These are phyloP conservation scores for Linepithema humile DNA, from an alignment of 1,140 invertebrate species.

Conservation along the genomic window DNA sequence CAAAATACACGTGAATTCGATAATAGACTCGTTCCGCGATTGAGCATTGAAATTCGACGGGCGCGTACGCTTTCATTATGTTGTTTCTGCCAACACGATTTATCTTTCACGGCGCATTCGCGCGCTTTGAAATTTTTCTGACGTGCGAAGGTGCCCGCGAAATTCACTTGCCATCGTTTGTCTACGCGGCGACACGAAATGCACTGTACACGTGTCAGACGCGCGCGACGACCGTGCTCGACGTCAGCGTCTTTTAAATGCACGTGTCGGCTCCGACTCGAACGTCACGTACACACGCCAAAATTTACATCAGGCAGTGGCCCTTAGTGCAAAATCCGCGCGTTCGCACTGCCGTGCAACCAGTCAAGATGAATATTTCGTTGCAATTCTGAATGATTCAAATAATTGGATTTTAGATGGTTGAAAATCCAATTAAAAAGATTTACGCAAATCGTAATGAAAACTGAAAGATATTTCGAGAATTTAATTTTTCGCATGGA, in stretches of 20 bases:
- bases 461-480: not conserved
- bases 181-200: slow-evolving; percentile 30
- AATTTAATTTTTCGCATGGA: not conserved
- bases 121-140: slow-evolving; percentile 41
- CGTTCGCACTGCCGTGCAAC: not conserved
- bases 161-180: slow-evolving; percentile 53
- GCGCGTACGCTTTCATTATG: slow-evolving; percentile 44
- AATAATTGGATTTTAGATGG: not conserved
- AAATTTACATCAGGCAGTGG: slow-evolving; percentile 7
- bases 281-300: not conserved
- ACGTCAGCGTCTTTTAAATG: slow-evolving; percentile 33
- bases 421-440: not conserved
- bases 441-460: not conserved
- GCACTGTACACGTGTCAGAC: slow-evolving; percentile 41
- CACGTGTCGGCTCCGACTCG: slow-evolving; percentile 1
- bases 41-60: slow-evolving; percentile 32
- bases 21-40: not conserved
- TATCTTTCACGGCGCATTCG: slow-evolving; percentile 12
- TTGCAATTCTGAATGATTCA: not conserved
- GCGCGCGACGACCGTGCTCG: slow-evolving; percentile 3
- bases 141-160: slow-evolving; percentile 16
- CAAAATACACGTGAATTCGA: not conserved
- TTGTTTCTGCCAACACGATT: slow-evolving; percentile 13
- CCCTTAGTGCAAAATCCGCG: not conserved
- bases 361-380: not conserved